These are phyloP conservation scores for Amiota mariae DNA, from an alignment of 2,888 invertebrate species.

Conservation along the genomic window DNA sequence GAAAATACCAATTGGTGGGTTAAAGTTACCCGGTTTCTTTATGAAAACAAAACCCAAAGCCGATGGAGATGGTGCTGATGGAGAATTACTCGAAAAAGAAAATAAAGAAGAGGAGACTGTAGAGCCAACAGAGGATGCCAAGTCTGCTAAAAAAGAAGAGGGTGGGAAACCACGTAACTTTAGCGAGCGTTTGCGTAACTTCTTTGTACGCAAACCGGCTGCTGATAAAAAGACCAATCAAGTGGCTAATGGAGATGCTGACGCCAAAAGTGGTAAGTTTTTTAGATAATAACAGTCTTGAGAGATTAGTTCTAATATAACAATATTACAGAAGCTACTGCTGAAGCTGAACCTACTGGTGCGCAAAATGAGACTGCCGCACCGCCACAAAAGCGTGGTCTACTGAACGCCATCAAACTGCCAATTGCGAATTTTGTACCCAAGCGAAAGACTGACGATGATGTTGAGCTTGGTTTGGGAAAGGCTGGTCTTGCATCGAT, in stretches of 20 bases:
- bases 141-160: slow-evolving; percentile 57
- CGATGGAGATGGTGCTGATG: slow-evolving; percentile 76
- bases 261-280: slow-evolving; percentile 69
- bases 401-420: slow-evolving; percentile 78
- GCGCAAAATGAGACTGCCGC: slow-evolving; percentile 45
- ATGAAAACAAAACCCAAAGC: slow-evolving; percentile 83
- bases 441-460: slow-evolving; percentile 75
- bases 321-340: slow-evolving; percentile 62
- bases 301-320: neutral
- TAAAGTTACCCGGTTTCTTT: slow-evolving; percentile 90
- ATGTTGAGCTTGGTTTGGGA: slow-evolving; percentile 76
- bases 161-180: slow-evolving; percentile 69
- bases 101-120: slow-evolving; percentile 66
- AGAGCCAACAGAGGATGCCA: slow-evolving; percentile 43
- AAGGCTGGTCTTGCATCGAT: slow-evolving; percentile 85
- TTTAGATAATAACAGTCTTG: neutral
- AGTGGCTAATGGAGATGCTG: slow-evolving; percentile 66
- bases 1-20: slow-evolving; percentile 90
- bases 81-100: slow-evolving; percentile 74
- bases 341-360: slow-evolving; percentile 60
- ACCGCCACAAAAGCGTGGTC: slow-evolving; percentile 74
- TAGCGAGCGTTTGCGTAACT: slow-evolving; percentile 75
- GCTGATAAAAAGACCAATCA: slow-evolving; percentile 65
- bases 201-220: slow-evolving; percentile 75
- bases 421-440: slow-evolving; percentile 79